Conservation (phyloP, 2,888 invertebrate species). For the Mechanitis messenoides region DNA sequence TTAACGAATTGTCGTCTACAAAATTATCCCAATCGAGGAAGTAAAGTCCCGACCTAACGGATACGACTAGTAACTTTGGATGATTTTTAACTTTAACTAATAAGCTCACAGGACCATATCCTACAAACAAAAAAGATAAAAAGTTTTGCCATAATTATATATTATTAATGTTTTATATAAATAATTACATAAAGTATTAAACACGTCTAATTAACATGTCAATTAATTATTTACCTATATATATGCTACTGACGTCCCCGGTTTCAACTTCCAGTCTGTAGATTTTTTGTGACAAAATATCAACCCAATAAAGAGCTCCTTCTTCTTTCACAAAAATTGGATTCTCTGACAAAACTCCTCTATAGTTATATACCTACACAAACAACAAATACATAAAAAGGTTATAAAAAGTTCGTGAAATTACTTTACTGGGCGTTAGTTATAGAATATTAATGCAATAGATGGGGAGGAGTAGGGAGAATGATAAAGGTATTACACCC, state of each 20-base stretch:
- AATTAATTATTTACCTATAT: constrained; percentile 49
- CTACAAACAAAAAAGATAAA: constrained; percentile 37
- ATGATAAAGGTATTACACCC: constrained; percentile 1
- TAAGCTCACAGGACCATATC: constrained; percentile 71
- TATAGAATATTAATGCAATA: no score
- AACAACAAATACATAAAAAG: not conserved
- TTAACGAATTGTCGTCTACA: constrained; percentile 44
- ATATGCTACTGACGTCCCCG: constrained; percentile 59
- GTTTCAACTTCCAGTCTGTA: constrained; percentile 70
- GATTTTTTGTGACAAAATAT: constrained; percentile 70
- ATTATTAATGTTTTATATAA: not conserved
- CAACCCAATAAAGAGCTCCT: constrained; percentile 78
- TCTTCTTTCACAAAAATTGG: constrained; percentile 77
- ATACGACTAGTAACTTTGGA: constrained; percentile 57
- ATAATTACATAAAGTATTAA: constrained; percentile 31
- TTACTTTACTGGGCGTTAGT: no score
- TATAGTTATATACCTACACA: constrained; percentile 48
- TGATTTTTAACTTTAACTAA: constrained; percentile 69
- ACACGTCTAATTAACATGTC: not conserved
- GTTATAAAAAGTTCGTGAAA: no score
- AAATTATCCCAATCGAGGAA: constrained; percentile 52
- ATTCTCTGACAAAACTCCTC: constrained; percentile 74
- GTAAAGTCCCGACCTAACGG: constrained; percentile 62
- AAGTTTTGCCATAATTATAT: not conserved
- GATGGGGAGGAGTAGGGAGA: no score